A percentile compares a stretch with the other conserved stretches of the same genome.
Conservation (phyloP, 2,113 vertebrate genomes). For the Ctenomys sociabilis region DNA sequence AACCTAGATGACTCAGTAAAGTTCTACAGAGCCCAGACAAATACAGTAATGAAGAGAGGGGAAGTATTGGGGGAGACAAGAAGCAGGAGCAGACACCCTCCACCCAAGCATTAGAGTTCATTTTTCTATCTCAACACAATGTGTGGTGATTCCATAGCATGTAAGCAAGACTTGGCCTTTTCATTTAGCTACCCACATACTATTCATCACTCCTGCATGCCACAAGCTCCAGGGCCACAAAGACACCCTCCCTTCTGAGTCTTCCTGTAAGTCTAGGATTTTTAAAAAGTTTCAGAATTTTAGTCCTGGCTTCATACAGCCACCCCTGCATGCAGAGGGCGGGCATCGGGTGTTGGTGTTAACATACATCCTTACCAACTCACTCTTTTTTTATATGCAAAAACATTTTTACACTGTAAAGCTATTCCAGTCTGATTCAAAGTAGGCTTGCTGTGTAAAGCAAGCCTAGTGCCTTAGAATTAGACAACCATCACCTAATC, state of each 20-base stretch:
- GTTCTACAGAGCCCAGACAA: conserved; percentile 77
- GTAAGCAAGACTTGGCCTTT: conserved; percentile 64
- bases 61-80: conserved; percentile 69
- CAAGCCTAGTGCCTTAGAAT: neutral
- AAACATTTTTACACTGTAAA: conserved; percentile 7
- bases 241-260: neutral
- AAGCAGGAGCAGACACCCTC: conserved; percentile 71
- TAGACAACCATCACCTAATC: neutral
- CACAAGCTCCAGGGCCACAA: neutral
- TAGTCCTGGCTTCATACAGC: neutral
- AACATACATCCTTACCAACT: conserved; percentile 16
- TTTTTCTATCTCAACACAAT: conserved; percentile 83
- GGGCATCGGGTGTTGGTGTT: neutral
- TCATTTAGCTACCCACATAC: conserved; percentile 68
- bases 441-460: conserved; percentile 24
- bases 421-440: neutral
- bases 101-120: conserved; percentile 83
- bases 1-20: conserved; percentile 68
- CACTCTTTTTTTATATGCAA: neutral
- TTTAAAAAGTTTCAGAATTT: conserved; percentile 18
- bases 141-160: conserved; percentile 70
- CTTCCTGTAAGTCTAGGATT: conserved; percentile 45
- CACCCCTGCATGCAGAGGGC: conserved; percentile 24
- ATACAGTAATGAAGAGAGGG: conserved; percentile 71
- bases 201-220: conserved; percentile 51